Evolutionary conservation across 2,113 vertebrate genomes (phyloP), one percentile per base, ranked within the genome.

Genomic region (Epinephelus lanceolatus): DNA sequence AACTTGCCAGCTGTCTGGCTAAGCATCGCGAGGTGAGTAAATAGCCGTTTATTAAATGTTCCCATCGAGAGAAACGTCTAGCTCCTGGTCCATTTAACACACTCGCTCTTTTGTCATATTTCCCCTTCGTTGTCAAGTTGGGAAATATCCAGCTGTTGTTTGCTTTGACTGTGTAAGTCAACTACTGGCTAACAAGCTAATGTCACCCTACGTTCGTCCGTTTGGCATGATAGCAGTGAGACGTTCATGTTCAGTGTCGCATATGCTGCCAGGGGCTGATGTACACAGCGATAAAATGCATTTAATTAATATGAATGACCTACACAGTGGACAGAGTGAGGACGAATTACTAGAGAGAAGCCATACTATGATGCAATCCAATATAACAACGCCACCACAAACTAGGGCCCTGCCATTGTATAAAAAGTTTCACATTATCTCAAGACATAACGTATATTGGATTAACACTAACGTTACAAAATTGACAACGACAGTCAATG

Each of bases 1-100:
- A 92, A 93, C 76, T 94, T 87, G 93, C 91, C 93, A 91, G 92
- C 91, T 92, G 88, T 86, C 91, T 93, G 90, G 92, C 93, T 87
- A 83, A 69, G 76, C 87, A 37, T 93, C 49, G 83, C 74, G 90
- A 84, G 93, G 94, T 95, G 87, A 95, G 95, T 91, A 75, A 61
- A 78, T 76, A 8, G 11, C 12, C 13, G 0, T 55, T 69, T 80
- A 9, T 70, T 65, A 13, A 42, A 62, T 14, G 47, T 80, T 76
- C 2, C 21, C 21, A 12, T 78, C 37, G 15, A 27, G 52, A 52
- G 17, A 53, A 65, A 7, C 4, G 12, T 18, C 19, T 42, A 6
- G 53, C 40, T 17, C 61, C 2, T 27, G 15, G 12, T 52, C 9
- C 0, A 0, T 6, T 53, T 15, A 14, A 57, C 7, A 40, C 3